Evolutionary conservation across 2,797 vertebrate genomes (phyloP), one percentile per base, ranked within the genome.

Genomic region (Calcarius lapponicus): DNA sequence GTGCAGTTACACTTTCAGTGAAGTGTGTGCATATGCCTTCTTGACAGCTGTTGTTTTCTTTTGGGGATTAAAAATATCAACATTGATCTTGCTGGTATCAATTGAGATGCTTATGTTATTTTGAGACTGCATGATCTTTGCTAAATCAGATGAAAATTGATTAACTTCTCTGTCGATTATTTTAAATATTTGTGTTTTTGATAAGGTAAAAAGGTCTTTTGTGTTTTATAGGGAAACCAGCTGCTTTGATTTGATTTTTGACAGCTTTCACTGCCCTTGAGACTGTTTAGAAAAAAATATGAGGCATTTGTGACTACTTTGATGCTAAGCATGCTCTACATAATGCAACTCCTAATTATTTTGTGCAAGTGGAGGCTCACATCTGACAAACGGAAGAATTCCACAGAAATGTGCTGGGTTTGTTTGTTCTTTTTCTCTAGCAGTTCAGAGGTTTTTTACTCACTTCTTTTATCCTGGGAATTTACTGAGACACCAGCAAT

Each of bases 171-270:
- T 67, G 67, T 80, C 75, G 57, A 94, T 90, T 89, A 84, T 94
- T 93, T 93, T 78, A 76, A 94, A 90, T 90, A 90, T 97, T 92
- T 96, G 85, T 74, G 64, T 0, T 22, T 94, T 91, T 87, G 43
- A 88, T 80, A 87, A 91, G 85, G 65, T 54, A 85, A 75, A 95
- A 87, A 79, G 58, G 62, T 54, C 43, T 88, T 93, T 67, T 93
- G 47, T 78, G 70, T 85, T 93, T 90, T 76, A 76, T 66, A 73
- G 53, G 65, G 58, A 93, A 87, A 58, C 32, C 66, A 85, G 70
- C 18, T 92, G 80, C 90, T 96, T 96, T 96, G 94, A 95, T 96
- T 96, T 95, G 94, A 95, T 96, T 96, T 95, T 91, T 96, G 95
- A 95, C 94, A 96, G 93, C 73, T 95, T 93, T 91, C 85, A 74